phyloP scores from a whole-genome alignment of 2,797 vertebrate genomes.

The Tympanoctomys barrerae region DNA sequence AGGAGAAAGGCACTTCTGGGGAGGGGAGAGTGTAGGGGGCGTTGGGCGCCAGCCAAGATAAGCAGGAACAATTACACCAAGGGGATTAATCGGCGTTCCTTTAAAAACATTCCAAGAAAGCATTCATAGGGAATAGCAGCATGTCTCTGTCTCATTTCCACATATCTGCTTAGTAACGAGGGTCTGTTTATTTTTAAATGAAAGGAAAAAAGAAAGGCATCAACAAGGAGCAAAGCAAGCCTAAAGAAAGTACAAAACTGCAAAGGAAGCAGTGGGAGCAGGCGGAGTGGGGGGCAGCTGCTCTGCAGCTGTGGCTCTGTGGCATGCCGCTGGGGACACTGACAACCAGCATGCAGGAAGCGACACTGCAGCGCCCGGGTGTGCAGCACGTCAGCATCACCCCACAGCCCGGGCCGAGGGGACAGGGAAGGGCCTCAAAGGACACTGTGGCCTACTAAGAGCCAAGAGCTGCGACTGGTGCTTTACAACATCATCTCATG shows the following conservation, averaged over 20 bases:
- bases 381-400: neutral
- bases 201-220: neutral
- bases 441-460: neutral
- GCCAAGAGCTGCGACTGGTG: rapidly evolving
- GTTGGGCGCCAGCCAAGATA: neutral
- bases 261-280: neutral
- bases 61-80: neutral
- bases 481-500: neutral
- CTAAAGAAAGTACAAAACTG: neutral
- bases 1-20: conserved; percentile 40
- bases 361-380: neutral
- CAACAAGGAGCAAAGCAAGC: neutral
- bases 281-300: neutral
- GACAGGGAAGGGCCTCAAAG: rapidly evolving
- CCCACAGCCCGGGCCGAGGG: neutral
- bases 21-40: neutral
- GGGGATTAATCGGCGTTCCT: neutral
- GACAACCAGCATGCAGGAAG: neutral
- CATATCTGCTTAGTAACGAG: neutral
- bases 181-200: neutral
- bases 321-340: neutral
- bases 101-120: neutral
- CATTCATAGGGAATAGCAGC: neutral
- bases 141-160: neutral
- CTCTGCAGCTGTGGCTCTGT: neutral